Conservation (phyloP, 2,113 vertebrate species). For the Grammomys surdaster region DNA sequence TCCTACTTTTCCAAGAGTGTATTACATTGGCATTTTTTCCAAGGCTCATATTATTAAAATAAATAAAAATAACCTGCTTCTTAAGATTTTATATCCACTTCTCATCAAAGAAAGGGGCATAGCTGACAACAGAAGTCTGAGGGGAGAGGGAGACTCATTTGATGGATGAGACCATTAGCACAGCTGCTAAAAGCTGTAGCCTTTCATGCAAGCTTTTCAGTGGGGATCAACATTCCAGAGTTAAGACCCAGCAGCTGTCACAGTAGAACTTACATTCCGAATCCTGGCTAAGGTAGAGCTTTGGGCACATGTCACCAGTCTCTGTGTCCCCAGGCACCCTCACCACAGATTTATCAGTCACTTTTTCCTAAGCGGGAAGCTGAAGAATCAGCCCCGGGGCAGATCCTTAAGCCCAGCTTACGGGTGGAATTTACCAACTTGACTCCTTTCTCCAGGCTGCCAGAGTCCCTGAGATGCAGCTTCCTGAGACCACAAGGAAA, state of each 20-base stretch:
- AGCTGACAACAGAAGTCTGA: neutral
- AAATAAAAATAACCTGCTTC: constrained; percentile 1
- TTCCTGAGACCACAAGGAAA: neutral
- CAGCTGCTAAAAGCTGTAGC: constrained; percentile 62
- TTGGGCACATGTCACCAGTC: constrained; percentile 11
- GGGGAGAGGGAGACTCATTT: neutral
- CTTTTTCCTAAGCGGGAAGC: constrained; percentile 64
- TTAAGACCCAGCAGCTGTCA: constrained; percentile 73
- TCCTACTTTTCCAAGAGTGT: neutral
- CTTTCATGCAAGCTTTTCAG: constrained; percentile 41
- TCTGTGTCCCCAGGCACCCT: constrained; percentile 60
- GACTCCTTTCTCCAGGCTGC: neutral
- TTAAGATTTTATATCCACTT: constrained; percentile 57
- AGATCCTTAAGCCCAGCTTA: constrained; percentile 39
- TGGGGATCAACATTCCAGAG: constrained; percentile 75
- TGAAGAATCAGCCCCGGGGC: constrained; percentile 39
- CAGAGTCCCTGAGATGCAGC: neutral
- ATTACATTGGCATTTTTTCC: neutral
- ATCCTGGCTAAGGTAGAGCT: constrained; percentile 43
- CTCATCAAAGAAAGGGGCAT: constrained; percentile 34
- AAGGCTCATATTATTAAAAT: constrained; percentile 10
- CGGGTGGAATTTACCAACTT: constrained; percentile 48
- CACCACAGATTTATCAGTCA: neutral
- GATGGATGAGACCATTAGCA: constrained; percentile 49
- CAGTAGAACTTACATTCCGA: constrained; percentile 20